Evolutionary conservation across 2,113 vertebrate genomes (phyloP).

Genomic region (Rallus limicola): DNA sequence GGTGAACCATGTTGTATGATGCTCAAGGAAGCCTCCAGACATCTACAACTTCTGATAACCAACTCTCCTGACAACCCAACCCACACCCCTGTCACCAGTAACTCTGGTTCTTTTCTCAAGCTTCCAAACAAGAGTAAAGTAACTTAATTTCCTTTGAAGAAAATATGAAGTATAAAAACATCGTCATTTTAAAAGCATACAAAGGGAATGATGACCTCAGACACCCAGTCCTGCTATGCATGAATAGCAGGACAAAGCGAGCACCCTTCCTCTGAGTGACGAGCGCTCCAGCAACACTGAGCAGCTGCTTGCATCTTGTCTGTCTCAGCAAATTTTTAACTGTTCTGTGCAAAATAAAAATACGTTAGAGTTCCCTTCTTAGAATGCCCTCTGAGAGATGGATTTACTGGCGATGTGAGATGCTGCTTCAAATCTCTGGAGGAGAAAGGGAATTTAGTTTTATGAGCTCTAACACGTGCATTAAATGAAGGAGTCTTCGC

Average conservation of each 20-base stretch:
- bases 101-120: background rate
- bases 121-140: background rate
- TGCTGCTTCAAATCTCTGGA: background rate
- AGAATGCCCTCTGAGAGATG: background rate
- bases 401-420: background rate
- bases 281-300: background rate
- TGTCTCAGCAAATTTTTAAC: background rate
- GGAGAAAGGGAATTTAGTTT: background rate
- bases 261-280: background rate
- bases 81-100: background rate
- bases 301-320: background rate
- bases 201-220: background rate
- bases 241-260: background rate
- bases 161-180: background rate
- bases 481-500: background rate
- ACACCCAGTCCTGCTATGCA: background rate
- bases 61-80: background rate
- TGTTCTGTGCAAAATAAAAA: background rate
- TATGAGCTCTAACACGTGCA: rapidly evolving
- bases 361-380: background rate
- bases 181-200: background rate
- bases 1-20: background rate
- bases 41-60: background rate
- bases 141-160: background rate
- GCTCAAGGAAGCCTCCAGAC: background rate